Percentiles rank a stretch among this genome's conserved stretches.
These are phyloP conservation scores for Drosophila tripunctata DNA, from an alignment of 2,888 invertebrate genomes.

Conservation along the genomic window DNA sequence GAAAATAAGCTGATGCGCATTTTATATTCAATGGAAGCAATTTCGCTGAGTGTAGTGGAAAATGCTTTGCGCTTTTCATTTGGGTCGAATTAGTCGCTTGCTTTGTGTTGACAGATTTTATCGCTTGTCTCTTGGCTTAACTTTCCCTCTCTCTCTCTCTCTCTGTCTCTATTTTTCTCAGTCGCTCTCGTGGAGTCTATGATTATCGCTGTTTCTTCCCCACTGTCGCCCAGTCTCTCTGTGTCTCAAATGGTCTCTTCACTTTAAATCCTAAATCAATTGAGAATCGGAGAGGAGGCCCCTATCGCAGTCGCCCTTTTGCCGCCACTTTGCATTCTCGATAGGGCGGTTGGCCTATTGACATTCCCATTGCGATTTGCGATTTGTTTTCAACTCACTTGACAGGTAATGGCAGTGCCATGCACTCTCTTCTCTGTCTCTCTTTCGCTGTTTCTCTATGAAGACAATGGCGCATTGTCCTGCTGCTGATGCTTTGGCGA, in stretches of 20 bases:
- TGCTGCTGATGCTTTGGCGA: constrained; percentile 28
- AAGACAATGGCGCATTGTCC: constrained; percentile 60
- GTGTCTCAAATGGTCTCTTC: constrained; percentile 5
- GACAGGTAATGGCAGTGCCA: constrained; percentile 69
- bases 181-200: neutral
- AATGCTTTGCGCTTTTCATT: constrained; percentile 33
- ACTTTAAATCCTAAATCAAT: constrained; percentile 63
- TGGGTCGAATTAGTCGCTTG: constrained; percentile 33
- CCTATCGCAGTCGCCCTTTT: constrained; percentile 63
- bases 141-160: constrained; percentile 2
- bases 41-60: constrained; percentile 17
- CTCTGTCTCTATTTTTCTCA: constrained; percentile 20
- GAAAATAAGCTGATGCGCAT: constrained; percentile 1
- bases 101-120: constrained; percentile 49
- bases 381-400: constrained; percentile 76
- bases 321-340: constrained; percentile 73
- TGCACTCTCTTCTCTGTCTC: constrained; percentile 13
- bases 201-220: neutral
- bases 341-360: constrained; percentile 67
- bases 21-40: constrained; percentile 1
- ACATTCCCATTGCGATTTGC: constrained; percentile 76
- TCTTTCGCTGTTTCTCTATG: neutral
- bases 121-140: constrained; percentile 23
- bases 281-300: constrained; percentile 42
- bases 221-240: neutral